Base-by-base conservation (phyloP, 2,797 vertebrate genomes). In the Danio tinwini region DNA sequence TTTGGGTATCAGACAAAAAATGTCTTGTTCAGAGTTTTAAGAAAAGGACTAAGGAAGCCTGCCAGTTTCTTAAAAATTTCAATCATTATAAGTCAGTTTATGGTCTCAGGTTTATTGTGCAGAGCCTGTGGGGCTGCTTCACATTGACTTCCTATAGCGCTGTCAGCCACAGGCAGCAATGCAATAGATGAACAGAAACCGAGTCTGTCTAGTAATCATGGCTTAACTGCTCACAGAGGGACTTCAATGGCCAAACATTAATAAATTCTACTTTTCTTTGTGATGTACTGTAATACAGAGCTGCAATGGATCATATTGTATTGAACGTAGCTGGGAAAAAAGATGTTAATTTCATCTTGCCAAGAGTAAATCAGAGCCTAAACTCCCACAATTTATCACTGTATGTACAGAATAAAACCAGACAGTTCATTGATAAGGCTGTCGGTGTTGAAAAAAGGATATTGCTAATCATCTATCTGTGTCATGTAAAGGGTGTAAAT, bases 91-190 rank as follows among this genome's bases (percentile, higher is more conserved):
- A 42, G 58, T 10, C 16, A 44, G 14, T 71, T 79, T 70, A 52
- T 62, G 67, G 56, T 58, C 71, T 79, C 12, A 4, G 71, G 68
- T 74, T 79, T 82, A 82, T 82, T 74, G 74, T 37, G 0, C 12
- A 39, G 62, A 65, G 68, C 81, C 74, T 29, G 42, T 73, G 75
- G 14, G 58, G 44, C 17, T 50, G 45, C 4, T 44, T 37, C 68
- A 40, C 39, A 74, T 44, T 61, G 75, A 82, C 65, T 52, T 55
- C 45, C 50, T 52, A 7, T 61, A 52, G 39, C 61, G 55, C 62
- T 17, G 74, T 47, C 42, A 67, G 44, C 53, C 65, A 69, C 21
- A 44, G 47, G 39, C 47, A 6, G 56, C 56, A 17, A 62, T 52
- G 68, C 47, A 63, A 79, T 61, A 63, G 58, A 55, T 47, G 40